Evolutionary conservation across 2,888 invertebrate genomes (phyloP), one percentile per base, ranked within the genome.

Genomic region (Aplocera efformata): DNA sequence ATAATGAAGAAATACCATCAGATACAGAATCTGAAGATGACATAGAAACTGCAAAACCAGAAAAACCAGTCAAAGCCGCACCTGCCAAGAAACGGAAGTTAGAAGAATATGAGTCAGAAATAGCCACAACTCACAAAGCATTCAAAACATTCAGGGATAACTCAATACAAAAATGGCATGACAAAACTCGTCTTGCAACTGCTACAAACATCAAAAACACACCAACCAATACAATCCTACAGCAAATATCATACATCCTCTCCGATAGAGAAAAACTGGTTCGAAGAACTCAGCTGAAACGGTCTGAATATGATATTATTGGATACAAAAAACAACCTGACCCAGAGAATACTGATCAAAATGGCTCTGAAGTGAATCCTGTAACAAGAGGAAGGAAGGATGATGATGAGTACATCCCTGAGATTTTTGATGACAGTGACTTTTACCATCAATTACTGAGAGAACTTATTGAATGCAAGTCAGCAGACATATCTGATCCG

Each of bases 371-470:
- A 53, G 11, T 46, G 5, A 76, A 72, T 38, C 60, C 57, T 1
- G 52, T 62, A 1, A 61, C 51, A 9, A 73, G 56, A 53, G 67
- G 71, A 32, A 64, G 81, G n/a, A 79, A 79, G 53, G 79, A 86
- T 32, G 67, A 80, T 42, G 91, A 91, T 54, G 92, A 93, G 56
- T 91, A 92, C 50, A 93, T 95, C 63, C 64, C 89, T 0, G 95
- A 98, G 81, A 95, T 98, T 62, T 99, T 96, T 82, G 98, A 99
- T 74, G 99, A 99, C 68, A 95, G 95, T 62, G 99, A 99, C 72
- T 99, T 99, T 75, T 99, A 99, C 78, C 98, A 98, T 76, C 96
- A 97, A 63, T 88, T 98, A 37, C 82, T 99, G 27, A 89, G 96
- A 49, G 98, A 98, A 73, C 84, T 99, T 24, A 98, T 99, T 50